Evolutionary conservation across 2,797 vertebrate species (phyloP).

Genomic region (Dipus sagitta): DNA sequence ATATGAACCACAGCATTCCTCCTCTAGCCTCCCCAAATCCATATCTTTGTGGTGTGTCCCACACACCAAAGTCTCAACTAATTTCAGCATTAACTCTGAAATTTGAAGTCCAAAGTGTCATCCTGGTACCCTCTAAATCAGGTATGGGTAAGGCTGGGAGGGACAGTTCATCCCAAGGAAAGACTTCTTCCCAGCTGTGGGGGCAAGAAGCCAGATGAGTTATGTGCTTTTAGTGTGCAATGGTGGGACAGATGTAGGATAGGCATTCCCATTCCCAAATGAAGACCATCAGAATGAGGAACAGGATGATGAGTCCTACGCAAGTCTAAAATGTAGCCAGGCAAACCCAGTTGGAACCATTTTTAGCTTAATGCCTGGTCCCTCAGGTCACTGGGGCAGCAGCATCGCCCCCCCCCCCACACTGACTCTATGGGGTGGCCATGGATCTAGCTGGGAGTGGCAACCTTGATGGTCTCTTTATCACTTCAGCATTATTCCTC

Average conservation of each 20-base stretch:
- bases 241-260: neutral
- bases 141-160: neutral
- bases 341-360: neutral
- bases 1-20: neutral
- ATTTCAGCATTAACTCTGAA: neutral
- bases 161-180: neutral
- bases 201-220: neutral
- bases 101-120: neutral
- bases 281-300: neutral
- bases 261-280: neutral
- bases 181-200: neutral
- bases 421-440: neutral
- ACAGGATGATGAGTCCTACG: neutral
- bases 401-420: neutral
- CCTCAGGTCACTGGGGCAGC: neutral
- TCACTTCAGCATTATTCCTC: neutral
- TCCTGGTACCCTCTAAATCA: slow-evolving; percentile 20
- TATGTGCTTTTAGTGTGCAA: neutral
- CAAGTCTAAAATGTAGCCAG: neutral
- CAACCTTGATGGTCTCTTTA: neutral
- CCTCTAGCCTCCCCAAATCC: neutral
- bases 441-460: neutral
- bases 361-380: neutral
- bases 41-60: neutral
- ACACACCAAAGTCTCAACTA: neutral